Evolutionary conservation across 2,888 invertebrate genomes (phyloP), one percentile per base, ranked within the genome.

Genomic region (Lepidochitona cinerea): DNA sequence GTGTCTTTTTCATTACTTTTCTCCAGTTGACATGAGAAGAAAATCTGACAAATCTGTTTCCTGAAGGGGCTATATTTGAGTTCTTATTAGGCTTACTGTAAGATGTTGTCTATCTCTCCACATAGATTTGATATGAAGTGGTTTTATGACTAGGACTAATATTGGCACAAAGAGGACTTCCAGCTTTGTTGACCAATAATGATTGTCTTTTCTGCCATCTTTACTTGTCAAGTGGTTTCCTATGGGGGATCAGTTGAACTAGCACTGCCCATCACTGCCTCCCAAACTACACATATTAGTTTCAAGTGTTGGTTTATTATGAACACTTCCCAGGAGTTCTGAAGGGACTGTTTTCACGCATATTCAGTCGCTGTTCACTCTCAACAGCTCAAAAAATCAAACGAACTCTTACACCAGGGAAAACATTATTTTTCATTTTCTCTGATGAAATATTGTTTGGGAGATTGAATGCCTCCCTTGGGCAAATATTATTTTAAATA

Each of bases 401-500:
- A 59, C 59, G 29, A 23, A 32, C 23, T 26, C 59, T 59, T 59
- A 26, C 59, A 59, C 59, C 29, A 14, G 59, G 59, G 59, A 29
- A 59, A 59, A 59, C 59, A 59, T 59, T 59, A 59, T 59, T 59
- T 59, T 59, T 59, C 59, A 59, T 59, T 59, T 29, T 14, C 23
- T 59, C 23, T 59, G 59, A 59, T 59, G 59, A 59, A 59, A 59
- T 59, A 59, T 59, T 59, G 59, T 59, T 59, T 18, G 59, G 26
- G 29, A 32, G 29, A 59, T 59, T 59, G 14, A 29, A 14, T 9
- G 23, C 26, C 23, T 59, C 59, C 23, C 59, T 12, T 59, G 59
- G 29, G 23, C 29, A 59, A 59, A 59, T 59, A 59, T 59, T 59
- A 29, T 23, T 26, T 32, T 14, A 59, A 32, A 59, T 59, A 59